Conservation (phyloP, 2,888 invertebrate species). For the Tiliacea aurago region DNA sequence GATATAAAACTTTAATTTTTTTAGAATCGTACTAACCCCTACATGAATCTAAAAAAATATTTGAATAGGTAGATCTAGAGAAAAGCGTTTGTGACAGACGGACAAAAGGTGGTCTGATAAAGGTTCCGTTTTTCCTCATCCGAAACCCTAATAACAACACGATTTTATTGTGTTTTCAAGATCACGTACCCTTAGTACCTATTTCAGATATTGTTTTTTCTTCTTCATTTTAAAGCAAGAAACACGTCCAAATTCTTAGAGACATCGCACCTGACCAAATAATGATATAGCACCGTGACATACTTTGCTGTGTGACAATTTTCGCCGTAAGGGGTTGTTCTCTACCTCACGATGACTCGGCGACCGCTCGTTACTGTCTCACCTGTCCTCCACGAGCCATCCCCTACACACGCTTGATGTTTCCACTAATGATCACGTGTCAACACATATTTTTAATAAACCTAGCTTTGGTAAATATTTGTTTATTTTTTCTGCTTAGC, state of each 20-base stretch:
- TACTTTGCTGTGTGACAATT: constrained; percentile 87
- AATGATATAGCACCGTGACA: constrained; percentile 83
- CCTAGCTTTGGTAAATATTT: constrained; percentile 27
- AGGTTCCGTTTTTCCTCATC: background rate
- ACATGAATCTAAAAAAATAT: background rate
- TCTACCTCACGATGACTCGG: constrained; percentile 84
- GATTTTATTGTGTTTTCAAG: background rate
- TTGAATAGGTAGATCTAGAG: background rate
- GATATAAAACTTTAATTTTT: background rate
- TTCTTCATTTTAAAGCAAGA: constrained; percentile 1
- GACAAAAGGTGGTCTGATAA: background rate
- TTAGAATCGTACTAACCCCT: background rate
- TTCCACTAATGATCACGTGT: constrained; percentile 85
- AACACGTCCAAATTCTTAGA: background rate
- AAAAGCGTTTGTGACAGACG: background rate
- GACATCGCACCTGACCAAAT: constrained; percentile 71
- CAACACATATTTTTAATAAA: constrained; percentile 60
- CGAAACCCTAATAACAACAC: background rate
- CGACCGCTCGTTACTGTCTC: constrained; percentile 89
- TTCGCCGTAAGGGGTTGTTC: constrained; percentile 85
- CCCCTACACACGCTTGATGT: constrained; percentile 70
- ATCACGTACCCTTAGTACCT: background rate
- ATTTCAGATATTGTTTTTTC: background rate
- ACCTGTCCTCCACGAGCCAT: constrained; percentile 77
- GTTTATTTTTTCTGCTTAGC: constrained; percentile 17